Conservation (phyloP, 1,140 invertebrate genomes). For the Heliconius himera region DNA sequence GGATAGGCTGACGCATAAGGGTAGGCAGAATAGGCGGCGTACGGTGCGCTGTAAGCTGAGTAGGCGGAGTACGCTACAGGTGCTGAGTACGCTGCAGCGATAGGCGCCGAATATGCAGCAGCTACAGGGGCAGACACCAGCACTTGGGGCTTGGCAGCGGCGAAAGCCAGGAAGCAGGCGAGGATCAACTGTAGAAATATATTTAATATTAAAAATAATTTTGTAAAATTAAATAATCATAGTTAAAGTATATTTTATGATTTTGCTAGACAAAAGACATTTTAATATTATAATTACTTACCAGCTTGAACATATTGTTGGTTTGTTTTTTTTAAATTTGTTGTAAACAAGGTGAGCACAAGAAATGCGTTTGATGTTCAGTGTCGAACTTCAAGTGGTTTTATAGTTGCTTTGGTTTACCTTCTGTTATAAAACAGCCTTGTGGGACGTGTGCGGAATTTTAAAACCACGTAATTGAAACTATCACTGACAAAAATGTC, state of each 20-base stretch:
- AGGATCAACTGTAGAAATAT: conserved; percentile 66
- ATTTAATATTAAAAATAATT: not conserved
- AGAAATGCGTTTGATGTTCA: conserved; percentile 44
- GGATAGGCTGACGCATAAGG: conserved; percentile 62
- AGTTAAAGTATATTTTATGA: too few relatives aligned
- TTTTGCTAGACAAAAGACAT: too few relatives aligned
- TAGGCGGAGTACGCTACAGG: conserved; percentile 52
- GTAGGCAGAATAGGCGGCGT: conserved; percentile 60
- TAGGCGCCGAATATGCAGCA: conserved; percentile 67
- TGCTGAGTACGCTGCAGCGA: conserved; percentile 61
- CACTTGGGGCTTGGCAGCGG: conserved; percentile 47
- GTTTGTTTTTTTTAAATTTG: conserved; percentile 34
- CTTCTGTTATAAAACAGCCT: conserved; percentile 50
- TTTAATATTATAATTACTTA: conserved; percentile 20
- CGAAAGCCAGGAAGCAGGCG: conserved; percentile 56
- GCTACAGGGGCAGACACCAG: conserved; percentile 56
- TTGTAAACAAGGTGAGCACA: conserved; percentile 35
- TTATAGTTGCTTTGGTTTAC: conserved; percentile 44
- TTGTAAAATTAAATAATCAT: too few relatives aligned
- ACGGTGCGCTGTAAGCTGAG: conserved; percentile 72
- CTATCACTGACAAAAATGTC: too few relatives aligned
- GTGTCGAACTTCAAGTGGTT: conserved; percentile 31
- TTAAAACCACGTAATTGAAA: conserved; percentile 20
- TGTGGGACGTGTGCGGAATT: conserved; percentile 49
- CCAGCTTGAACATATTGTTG: conserved; percentile 46